Percentiles rank a stretch among this genome's conserved stretches.
Conservation (phyloP, 2,888 invertebrate genomes). For the Xestia rhomboidea region DNA sequence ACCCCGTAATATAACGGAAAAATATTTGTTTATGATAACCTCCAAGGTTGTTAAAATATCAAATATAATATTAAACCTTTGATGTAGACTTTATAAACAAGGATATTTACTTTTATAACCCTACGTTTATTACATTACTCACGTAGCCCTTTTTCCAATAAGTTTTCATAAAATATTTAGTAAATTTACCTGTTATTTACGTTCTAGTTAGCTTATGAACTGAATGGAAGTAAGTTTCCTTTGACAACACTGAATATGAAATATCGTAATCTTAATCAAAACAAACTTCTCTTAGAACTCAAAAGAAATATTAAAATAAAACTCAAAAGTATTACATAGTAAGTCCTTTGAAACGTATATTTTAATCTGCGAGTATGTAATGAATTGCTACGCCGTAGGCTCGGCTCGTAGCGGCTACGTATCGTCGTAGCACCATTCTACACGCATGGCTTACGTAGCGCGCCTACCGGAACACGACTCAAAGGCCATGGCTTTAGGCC, state of each 20-base stretch:
- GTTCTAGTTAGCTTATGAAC: not conserved
- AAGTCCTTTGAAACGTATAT: conserved; percentile 15
- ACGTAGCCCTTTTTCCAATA: conserved; percentile 4
- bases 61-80: conserved; percentile 39
- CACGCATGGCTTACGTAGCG: conserved; percentile 70
- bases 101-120: conserved; percentile 21
- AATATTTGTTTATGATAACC: conserved; percentile 11
- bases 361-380: conserved; percentile 43
- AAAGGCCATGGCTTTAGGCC: conserved; percentile 68
- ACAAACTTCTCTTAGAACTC: not conserved
- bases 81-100: conserved; percentile 29
- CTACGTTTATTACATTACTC: conserved; percentile 16
- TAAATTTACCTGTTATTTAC: not conserved
- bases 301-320: not conserved
- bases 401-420: conserved; percentile 42
- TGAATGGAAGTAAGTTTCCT: conserved; percentile 9
- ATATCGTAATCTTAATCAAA: conserved; percentile 21
- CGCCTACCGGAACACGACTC: conserved; percentile 68
- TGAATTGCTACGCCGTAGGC: conserved; percentile 52
- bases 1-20: conserved; percentile 1
- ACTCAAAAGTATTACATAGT: not conserved
- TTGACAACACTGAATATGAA: conserved; percentile 2
- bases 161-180: not conserved
- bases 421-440: conserved; percentile 64
- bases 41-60: conserved; percentile 23